A percentile compares a stretch with the other conserved stretches of the same genome.
Evolutionary conservation across 2,113 vertebrate genomes (phyloP).

Genomic region (Epinephelus cyanopodus): DNA sequence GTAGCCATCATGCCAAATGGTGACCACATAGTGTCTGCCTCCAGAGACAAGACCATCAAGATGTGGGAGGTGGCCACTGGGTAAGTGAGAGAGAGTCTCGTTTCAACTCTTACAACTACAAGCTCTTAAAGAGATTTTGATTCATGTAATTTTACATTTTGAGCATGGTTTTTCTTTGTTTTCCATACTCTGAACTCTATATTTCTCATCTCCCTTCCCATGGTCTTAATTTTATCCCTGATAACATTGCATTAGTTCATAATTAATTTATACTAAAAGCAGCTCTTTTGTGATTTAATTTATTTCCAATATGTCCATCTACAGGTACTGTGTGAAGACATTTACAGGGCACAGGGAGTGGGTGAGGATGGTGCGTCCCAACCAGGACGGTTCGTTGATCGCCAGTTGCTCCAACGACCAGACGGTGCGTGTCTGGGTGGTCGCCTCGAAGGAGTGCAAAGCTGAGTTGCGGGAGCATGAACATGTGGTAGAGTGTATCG

Average conservation of each 20-base stretch:
- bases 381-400: slow-evolving; percentile 97
- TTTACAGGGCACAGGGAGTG: slow-evolving; percentile 99
- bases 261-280: background rate
- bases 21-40: slow-evolving; percentile 99
- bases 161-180: background rate
- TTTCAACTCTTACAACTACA: background rate
- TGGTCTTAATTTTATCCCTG: background rate
- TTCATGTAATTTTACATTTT: background rate
- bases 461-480: slow-evolving; percentile 98
- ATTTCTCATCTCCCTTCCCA: background rate
- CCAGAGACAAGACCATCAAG: slow-evolving; percentile 99
- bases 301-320: background rate
- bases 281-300: background rate
- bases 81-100: slow-evolving; percentile 83
- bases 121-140: background rate
- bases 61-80: slow-evolving; percentile 99
- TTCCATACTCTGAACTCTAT: background rate
- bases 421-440: slow-evolving; percentile 98
- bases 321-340: slow-evolving; percentile 98
- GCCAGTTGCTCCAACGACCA: slow-evolving; percentile 99
- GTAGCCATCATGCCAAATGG: slow-evolving; percentile 99
- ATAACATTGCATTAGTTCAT: background rate
- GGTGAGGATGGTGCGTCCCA: slow-evolving; percentile 99
- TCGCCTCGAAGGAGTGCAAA: slow-evolving; percentile 98
- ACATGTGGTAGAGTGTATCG: slow-evolving; percentile 98